Base-by-base conservation (phyloP, 1,140 invertebrate genomes). In the Chlorops oryzae region DNA sequence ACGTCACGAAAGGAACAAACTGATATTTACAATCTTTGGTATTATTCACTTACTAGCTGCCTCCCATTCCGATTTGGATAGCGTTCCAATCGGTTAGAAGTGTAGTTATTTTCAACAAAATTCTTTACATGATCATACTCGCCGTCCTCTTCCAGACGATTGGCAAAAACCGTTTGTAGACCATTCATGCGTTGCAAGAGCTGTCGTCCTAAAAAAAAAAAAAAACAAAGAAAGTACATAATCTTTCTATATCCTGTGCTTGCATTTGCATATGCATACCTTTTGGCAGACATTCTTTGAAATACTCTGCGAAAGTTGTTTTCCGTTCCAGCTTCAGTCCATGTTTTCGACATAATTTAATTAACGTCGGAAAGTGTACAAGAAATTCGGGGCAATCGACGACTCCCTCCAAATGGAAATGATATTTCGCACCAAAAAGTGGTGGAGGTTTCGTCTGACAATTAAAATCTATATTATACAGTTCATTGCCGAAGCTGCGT, bases 301-400 rank as follows among this genome's bases (percentile, higher is more conserved):
- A 95, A 71, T 85, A 95, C 25, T 92, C 83, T 38, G 83, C 81
- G 77, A 98, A 97, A 39, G 80, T 78, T 52, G 80, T 79, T 58
- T 81, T 82, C 42, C 78, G 80, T 2, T 90, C 70, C 54, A 93
- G 76, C 65, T 93, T 83, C 51, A 98, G 76, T 3, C 86, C 88
- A 78, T 82, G 85, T 56, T 91, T 86, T 43, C 80, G 75, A 28
- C 90, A 91, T 57, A 98, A 74, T 72, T 90, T 88, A 54, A 84
- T 75, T 47, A 99, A 77, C 5, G 85, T 77, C 21, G 91, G 88
- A 73, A 98, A 90, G 74, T 98, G 85, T 13, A 98, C 94, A 23
- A 99, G 76, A 78, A 98, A 99, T 73, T 99, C 96, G 21, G 96
- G 96, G 77, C 96, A 99, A 72, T 99, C 85, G 0, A 99, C 96